Evolutionary conservation across 2,888 invertebrate genomes (phyloP).

Genomic region (Caradrina kadenii): DNA sequence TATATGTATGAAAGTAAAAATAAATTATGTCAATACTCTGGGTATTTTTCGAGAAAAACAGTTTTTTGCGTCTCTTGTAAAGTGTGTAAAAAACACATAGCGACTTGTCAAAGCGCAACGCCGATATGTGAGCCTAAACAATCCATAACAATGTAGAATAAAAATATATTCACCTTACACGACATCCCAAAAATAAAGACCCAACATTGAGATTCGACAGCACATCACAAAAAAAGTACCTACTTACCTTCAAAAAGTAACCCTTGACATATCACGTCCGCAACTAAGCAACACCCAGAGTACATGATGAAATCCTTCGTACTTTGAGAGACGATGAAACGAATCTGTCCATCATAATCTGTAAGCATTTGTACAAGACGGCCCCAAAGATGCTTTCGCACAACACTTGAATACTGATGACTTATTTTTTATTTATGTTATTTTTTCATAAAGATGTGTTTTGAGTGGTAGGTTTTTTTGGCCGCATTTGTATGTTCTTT

Average conservation of each 20-base stretch:
- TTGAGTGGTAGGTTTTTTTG: constrained; percentile 21
- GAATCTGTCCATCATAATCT: constrained; percentile 75
- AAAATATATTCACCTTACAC: background rate
- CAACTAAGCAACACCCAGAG: constrained; percentile 48
- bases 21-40: too few species aligned
- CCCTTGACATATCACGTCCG: constrained; percentile 60
- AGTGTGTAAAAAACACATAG: too few species aligned
- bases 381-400: constrained; percentile 64
- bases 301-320: constrained; percentile 64
- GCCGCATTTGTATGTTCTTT: constrained; percentile 14
- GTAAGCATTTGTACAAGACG: constrained; percentile 70
- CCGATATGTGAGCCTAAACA: too few species aligned
- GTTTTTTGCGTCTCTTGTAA: too few species aligned
- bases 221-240: constrained; percentile 11
- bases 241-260: constrained; percentile 32
- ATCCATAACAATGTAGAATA: background rate
- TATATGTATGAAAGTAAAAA: too few species aligned
- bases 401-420: constrained; percentile 64
- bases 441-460: constrained; percentile 52
- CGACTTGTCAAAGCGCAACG: too few species aligned
- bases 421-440: constrained; percentile 67
- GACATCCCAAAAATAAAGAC: constrained; percentile 26
- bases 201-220: constrained; percentile 32
- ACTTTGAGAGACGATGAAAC: constrained; percentile 65
- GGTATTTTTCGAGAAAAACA: too few species aligned